These are phyloP conservation scores for Xanthorhoe designata DNA, from an alignment of 2,888 invertebrate genomes.

Conservation along the genomic window DNA sequence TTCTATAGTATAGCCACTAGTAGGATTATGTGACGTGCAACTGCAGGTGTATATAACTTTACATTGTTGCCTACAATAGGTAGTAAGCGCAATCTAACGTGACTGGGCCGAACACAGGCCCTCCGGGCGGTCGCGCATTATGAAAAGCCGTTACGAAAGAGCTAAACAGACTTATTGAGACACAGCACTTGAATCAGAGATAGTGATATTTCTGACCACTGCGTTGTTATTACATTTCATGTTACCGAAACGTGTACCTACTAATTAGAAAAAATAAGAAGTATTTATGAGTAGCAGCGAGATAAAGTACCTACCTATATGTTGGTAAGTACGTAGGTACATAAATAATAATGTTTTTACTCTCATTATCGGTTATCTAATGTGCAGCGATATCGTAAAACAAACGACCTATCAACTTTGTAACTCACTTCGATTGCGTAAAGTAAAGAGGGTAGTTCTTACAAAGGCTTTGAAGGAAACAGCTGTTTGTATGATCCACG, in stretches of 20 bases:
- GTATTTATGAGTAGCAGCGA: neutral
- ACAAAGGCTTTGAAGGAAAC: conserved; percentile 10
- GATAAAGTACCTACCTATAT: neutral
- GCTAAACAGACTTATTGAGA: too few species aligned
- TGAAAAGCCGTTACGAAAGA: too few species aligned
- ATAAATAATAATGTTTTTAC: conserved; percentile 7
- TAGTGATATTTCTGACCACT: too few species aligned
- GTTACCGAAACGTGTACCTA: neutral
- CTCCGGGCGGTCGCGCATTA: too few species aligned
- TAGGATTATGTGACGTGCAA: neutral
- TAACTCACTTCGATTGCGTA: conserved; percentile 38
- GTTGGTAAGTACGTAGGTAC: neutral
- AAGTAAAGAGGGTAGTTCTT: conserved; percentile 53
- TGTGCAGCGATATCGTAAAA: conserved; percentile 41
- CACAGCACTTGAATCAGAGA: too few species aligned
- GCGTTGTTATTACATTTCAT: neutral
- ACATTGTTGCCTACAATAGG: too few species aligned
- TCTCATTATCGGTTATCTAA: conserved; percentile 20
- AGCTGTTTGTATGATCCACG: conserved; percentile 16
- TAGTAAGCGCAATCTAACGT: too few species aligned
- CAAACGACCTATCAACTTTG: conserved; percentile 52
- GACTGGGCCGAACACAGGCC: too few species aligned
- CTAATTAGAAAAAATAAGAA: neutral
- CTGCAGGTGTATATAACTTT: too few species aligned
- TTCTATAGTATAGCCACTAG: too few species aligned